Evolutionary conservation across 2,888 invertebrate species (phyloP).

Genomic region (Amblyjoppa fuscipennis): DNA sequence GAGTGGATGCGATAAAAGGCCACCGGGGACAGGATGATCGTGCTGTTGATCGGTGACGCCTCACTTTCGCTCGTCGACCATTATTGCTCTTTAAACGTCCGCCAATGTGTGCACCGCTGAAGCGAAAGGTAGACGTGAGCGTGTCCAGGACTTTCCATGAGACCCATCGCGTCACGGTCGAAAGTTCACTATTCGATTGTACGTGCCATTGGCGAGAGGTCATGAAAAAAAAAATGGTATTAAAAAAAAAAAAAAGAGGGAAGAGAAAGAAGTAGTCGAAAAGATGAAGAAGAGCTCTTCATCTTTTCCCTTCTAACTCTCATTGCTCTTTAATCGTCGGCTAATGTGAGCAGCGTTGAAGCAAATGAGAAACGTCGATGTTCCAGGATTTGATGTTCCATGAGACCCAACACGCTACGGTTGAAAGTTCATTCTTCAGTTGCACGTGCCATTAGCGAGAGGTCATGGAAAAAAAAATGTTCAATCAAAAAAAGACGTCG

Average conservation of each 20-base stretch:
- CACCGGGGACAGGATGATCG: conserved; percentile 42
- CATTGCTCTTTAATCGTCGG: conserved; percentile 44
- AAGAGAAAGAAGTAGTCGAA: not conserved
- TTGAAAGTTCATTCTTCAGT: conserved; percentile 75
- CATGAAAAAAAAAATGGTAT: conserved; percentile 50
- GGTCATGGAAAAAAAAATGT: conserved; percentile 35
- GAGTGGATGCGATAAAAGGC: conserved; percentile 36
- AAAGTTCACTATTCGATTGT: conserved; percentile 75
- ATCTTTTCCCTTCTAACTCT: not conserved
- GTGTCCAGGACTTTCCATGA: conserved; percentile 53
- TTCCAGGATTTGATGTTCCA: conserved; percentile 57
- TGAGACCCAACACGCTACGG: conserved; percentile 60
- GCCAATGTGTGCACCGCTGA: conserved; percentile 23
- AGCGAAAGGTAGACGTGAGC: not conserved
- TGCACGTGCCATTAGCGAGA: conserved; percentile 62
- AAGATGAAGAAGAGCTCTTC: too few relatives aligned
- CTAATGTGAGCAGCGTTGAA: conserved; percentile 8
- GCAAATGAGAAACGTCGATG: not conserved
- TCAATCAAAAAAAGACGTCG: conserved; percentile 8
- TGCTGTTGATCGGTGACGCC: conserved; percentile 55
- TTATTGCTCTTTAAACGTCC: conserved; percentile 49
- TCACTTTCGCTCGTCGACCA: conserved; percentile 76
- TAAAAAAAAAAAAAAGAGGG: conserved; percentile 7
- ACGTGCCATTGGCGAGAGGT: conserved; percentile 51
- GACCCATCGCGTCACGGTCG: conserved; percentile 67